phyloP scores from a whole-genome alignment of 2,113 vertebrate species.

The Leptobrachium leishanense region DNA sequence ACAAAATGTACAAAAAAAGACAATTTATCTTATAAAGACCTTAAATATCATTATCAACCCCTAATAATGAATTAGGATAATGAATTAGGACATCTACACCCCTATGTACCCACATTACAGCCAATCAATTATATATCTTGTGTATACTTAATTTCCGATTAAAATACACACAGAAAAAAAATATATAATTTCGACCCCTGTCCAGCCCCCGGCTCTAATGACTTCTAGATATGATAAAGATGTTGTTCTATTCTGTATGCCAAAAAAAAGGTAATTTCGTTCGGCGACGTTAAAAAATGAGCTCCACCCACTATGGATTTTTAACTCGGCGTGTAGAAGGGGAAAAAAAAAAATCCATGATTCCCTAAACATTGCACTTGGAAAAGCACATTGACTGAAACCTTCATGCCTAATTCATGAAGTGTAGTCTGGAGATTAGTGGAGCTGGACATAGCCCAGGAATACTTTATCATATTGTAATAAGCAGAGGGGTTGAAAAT shows the following conservation, averaged over 20 bases:
- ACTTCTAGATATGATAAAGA: conserved; percentile 48
- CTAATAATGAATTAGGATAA: too few relatives aligned
- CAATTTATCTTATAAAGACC: too few relatives aligned
- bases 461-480: conserved; percentile 99
- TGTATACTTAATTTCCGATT: too few relatives aligned
- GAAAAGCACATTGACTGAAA: conserved; percentile 84
- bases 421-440: conserved; percentile 81
- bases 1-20: too few relatives aligned
- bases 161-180: too few relatives aligned
- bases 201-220: conserved; percentile 26
- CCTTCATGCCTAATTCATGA: conserved; percentile 93
- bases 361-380: conserved; percentile 84
- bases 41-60: too few relatives aligned
- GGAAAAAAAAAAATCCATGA: conserved; percentile 69
- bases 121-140: too few relatives aligned
- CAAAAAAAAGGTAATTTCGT: conserved; percentile 70
- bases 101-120: too few relatives aligned
- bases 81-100: too few relatives aligned
- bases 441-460: conserved; percentile 78
- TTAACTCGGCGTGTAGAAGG: conserved; percentile 75
- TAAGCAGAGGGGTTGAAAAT: conserved; percentile 91
- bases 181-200: neutral
- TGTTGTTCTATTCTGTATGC: conserved; percentile 53
- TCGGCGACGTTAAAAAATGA: conserved; percentile 80
- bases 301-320: conserved; percentile 83